These are phyloP conservation scores for Urocitellus parryii DNA, from an alignment of 2,113 vertebrate species.

Conservation along the genomic window DNA sequence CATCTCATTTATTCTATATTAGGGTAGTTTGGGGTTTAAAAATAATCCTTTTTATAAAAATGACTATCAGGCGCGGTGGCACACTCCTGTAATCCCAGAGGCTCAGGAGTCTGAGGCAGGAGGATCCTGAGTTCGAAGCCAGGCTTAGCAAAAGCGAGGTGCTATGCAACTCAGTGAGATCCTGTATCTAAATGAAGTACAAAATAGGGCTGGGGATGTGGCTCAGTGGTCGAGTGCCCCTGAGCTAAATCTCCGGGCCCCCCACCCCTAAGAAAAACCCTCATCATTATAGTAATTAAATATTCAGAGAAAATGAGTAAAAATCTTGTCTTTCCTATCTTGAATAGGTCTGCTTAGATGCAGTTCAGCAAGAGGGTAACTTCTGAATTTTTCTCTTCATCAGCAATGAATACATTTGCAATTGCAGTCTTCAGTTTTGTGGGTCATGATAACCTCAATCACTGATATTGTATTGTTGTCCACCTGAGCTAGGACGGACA, in stretches of 20 bases:
- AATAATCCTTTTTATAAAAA: conserved; percentile 30
- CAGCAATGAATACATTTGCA: not conserved
- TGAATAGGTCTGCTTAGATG: conserved; percentile 41
- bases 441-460: conserved; percentile 49
- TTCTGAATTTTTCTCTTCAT: not conserved
- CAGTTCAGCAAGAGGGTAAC: not conserved
- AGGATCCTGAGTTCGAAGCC: no score
- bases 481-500: conserved; percentile 13
- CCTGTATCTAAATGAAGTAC: no score
- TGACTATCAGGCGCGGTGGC: no score
- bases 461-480: not conserved
- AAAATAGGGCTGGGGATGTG: no score
- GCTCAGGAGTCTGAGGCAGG: no score
- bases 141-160: no score
- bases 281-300: conserved; percentile 27
- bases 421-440: conserved; percentile 22
- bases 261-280: not conserved
- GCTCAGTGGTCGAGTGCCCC: no score
- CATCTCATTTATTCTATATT: conserved; percentile 15
- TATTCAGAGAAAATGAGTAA: conserved; percentile 31
- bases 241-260: no score
- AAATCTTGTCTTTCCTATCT: conserved; percentile 35
- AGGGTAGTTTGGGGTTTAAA: conserved; percentile 31
- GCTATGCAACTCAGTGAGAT: no score
- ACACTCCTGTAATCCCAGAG: no score